Base-by-base conservation (phyloP, 2,113 vertebrate species). In the Hepsetus odoe region DNA sequence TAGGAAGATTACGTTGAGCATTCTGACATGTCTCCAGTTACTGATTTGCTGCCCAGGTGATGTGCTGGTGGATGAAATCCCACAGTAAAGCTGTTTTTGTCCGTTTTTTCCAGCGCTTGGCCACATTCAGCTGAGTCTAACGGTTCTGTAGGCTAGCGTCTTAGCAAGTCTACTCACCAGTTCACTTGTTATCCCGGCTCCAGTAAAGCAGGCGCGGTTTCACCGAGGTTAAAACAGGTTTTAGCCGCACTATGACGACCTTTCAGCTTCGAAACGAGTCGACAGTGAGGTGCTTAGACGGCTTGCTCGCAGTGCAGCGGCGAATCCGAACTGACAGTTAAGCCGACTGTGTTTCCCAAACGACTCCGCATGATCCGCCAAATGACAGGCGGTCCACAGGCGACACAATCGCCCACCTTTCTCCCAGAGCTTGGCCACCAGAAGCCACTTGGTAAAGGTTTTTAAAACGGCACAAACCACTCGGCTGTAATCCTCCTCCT, bases 121-220 rank as follows among this genome's bases (percentile, higher is more conserved):
- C 44, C 14, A 46, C 18, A 10, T 14, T 46, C 18, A 42, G 40
- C 40, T 11, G 40, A 8, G 12, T 14, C 42, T 49, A 49, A 49
- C 46, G 46, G 46, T 49, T 5, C 55, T 65, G 46, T 24, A n/a
- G 14, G 46, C 46, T 49, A 53, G 22, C 35, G 9, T 22, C 68
- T 33, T 67, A 87, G 83, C 86, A 85, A 88, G 70, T 22, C 28
- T 81, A 82, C 91, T 91, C 87, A 92, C 90, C 92, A 64, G 82
- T 86, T 78, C 75, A 75, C 66, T 81, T 62, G 16, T 74, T 76
- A 56, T 76, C 58, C 30, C 81, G 69, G 69, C 67, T 80, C 42
- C 67, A 76, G 84, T 69, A 70, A 70, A 72, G 75, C 82, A 83
- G 71, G 82, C 68, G 53, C 72, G 28, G 67, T 49, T 76, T 67